phyloP scores from a whole-genome alignment of 2,113 vertebrate genomes.

The Pseudopipra pipra region DNA sequence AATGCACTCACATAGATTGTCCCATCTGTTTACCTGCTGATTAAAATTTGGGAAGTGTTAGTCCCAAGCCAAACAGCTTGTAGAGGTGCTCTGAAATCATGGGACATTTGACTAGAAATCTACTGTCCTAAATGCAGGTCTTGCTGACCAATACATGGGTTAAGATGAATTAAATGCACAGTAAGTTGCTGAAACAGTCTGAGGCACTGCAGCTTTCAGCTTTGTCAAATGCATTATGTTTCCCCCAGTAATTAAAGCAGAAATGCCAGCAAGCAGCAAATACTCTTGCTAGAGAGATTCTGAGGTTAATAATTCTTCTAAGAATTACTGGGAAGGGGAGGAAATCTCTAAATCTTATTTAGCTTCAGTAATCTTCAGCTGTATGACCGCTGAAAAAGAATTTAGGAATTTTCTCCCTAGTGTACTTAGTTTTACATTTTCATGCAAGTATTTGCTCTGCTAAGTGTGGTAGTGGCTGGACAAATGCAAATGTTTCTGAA shows the following conservation, averaged over 20 bases:
- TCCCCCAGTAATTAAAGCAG: constrained; percentile 69
- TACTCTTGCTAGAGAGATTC: constrained; percentile 34
- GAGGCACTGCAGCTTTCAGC: constrained; percentile 68
- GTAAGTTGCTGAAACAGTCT: constrained; percentile 30
- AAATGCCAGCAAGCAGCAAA: constrained; percentile 70
- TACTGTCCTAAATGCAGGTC: background rate
- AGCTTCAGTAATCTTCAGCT: constrained; percentile 17
- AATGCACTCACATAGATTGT: background rate
- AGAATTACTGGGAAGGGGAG: background rate
- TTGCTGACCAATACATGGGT: background rate
- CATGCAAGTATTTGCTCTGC: background rate
- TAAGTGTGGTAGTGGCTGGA: background rate
- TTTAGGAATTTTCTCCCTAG: background rate
- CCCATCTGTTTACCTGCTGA: background rate
- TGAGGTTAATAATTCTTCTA: constrained; percentile 55
- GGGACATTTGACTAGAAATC: background rate
- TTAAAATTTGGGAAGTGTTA: background rate
- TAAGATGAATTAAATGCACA: constrained; percentile 27
- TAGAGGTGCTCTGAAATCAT: background rate
- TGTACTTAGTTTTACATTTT: background rate
- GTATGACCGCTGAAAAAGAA: background rate
- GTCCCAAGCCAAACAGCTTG: background rate
- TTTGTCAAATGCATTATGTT: constrained; percentile 73
- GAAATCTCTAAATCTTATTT: constrained; percentile 15
- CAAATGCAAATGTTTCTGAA: background rate